These are phyloP conservation scores for Forbesichthys papilliferus DNA, from an alignment of 2,113 vertebrate genomes.

Conservation along the genomic window DNA sequence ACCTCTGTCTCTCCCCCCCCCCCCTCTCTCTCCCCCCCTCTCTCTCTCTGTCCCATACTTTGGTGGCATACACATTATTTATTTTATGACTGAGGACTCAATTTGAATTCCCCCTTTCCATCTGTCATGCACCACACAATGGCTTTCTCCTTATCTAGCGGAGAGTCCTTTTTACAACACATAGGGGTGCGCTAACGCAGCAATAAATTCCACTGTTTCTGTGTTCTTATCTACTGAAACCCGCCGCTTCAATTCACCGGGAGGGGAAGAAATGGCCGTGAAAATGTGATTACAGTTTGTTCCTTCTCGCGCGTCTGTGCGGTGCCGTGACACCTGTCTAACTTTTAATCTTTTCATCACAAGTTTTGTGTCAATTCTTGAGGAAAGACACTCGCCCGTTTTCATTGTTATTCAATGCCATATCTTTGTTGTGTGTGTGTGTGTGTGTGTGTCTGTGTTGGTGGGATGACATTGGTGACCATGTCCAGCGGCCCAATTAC, in stretches of 20 bases:
- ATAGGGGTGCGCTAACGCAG: slow-evolving; percentile 67
- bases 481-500: slow-evolving; percentile 76
- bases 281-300: slow-evolving; percentile 61
- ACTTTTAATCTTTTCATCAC: slow-evolving; percentile 42
- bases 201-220: slow-evolving; percentile 71
- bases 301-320: slow-evolving; percentile 34
- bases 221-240: slow-evolving; percentile 56
- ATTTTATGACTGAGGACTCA: slow-evolving; percentile 75
- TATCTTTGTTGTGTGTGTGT: background rate
- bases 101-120: slow-evolving; percentile 73
- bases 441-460: slow-evolving; percentile 35
- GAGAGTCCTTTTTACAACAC: slow-evolving; percentile 76
- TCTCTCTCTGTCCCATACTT: slow-evolving; percentile 40
- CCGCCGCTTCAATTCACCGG: slow-evolving; percentile 63
- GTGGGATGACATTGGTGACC: slow-evolving; percentile 70
- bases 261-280: slow-evolving; percentile 49
- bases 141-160: slow-evolving; percentile 71
- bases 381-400: background rate
- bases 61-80: slow-evolving; percentile 71
- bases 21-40: background rate
- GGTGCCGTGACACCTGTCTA: slow-evolving; percentile 56
- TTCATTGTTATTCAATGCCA: background rate
- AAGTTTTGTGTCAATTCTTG: slow-evolving; percentile 46
- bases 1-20: background rate
- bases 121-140: slow-evolving; percentile 73